Percentiles rank a stretch among this genome's conserved stretches.
Evolutionary conservation across 2,888 invertebrate species (phyloP).

Genomic region (Ctena decussata): DNA sequence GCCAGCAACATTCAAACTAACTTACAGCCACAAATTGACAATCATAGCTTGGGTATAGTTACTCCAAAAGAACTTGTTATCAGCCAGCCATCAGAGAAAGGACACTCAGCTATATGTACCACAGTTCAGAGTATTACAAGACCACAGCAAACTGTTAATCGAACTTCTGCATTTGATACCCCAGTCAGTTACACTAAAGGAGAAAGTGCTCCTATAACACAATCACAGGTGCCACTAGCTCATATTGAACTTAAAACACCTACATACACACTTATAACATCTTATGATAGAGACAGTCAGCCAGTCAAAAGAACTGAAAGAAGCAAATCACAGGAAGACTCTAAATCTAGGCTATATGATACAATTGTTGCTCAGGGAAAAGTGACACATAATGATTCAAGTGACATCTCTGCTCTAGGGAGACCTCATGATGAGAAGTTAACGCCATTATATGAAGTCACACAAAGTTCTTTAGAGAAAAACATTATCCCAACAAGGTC

Average conservation of each 20-base stretch:
- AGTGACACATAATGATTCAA: background rate
- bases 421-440: background rate
- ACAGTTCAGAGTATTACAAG: background rate
- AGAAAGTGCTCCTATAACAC: background rate
- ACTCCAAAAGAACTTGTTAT: background rate
- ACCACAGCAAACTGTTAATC: background rate
- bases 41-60: background rate
- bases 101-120: background rate
- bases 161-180: background rate
- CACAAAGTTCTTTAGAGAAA: background rate
- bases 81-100: background rate
- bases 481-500: background rate
- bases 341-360: background rate
- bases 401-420: background rate
- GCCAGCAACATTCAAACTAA: conserved; percentile 12
- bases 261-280: background rate
- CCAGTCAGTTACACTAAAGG: background rate
- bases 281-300: background rate
- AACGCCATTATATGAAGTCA: background rate
- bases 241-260: conserved; percentile 3
- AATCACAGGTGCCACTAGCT: background rate
- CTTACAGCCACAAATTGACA: background rate
- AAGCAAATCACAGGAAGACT: background rate
- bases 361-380: background rate
- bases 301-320: background rate